Conservation (phyloP, 2,113 vertebrate species). For the Anser brachyrhynchus region DNA sequence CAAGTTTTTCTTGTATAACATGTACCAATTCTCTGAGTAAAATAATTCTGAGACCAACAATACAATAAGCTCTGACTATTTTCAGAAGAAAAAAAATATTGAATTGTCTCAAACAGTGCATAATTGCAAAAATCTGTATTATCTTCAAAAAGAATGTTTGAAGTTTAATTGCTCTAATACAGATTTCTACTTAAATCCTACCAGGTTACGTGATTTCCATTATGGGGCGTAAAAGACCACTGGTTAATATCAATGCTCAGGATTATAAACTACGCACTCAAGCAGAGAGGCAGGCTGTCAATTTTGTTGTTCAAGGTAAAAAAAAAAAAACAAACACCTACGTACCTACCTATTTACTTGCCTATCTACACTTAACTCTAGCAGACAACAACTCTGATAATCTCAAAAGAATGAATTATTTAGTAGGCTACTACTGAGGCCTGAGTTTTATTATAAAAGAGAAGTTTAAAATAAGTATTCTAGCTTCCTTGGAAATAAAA, state of each 20-base stretch:
- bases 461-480: neutral
- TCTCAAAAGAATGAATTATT: neutral
- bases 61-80: neutral
- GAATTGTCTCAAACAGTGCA: neutral
- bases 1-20: neutral
- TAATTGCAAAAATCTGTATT: neutral
- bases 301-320: slow-evolving; percentile 93
- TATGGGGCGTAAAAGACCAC: slow-evolving; percentile 85
- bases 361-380: neutral
- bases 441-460: neutral
- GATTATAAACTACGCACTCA: slow-evolving; percentile 83
- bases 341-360: neutral
- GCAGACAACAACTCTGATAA: neutral
- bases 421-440: neutral
- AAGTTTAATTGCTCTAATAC: neutral
- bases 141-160: neutral
- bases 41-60: neutral
- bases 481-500: neutral
- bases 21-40: neutral
- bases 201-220: slow-evolving; percentile 88
- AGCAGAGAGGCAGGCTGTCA: slow-evolving; percentile 92
- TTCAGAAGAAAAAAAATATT: neutral
- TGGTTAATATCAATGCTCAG: slow-evolving; percentile 80
- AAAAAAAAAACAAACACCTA: neutral
- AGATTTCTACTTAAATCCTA: neutral